Conservation (phyloP, 2,797 vertebrate genomes). For the Sebastes matsubarae region DNA sequence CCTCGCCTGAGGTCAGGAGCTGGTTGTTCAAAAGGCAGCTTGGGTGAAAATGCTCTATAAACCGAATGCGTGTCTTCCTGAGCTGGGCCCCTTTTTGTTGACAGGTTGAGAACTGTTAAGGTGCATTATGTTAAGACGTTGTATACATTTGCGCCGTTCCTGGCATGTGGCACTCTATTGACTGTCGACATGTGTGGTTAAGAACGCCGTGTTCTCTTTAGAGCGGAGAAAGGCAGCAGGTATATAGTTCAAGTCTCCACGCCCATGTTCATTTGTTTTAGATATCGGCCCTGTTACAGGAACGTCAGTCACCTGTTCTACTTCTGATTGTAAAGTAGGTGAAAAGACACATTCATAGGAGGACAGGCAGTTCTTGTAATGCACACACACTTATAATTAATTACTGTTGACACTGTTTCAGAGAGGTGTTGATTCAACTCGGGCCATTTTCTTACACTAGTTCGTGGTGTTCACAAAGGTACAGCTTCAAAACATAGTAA, state of each 20-base stretch:
- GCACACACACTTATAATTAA: not conserved
- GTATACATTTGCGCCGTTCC: not conserved
- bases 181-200: conserved; percentile 19
- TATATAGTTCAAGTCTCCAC: conserved; percentile 43
- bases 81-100: conserved; percentile 6
- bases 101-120: conserved; percentile 16
- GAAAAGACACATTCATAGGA: conserved; percentile 28
- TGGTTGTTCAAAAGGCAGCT: conserved; percentile 24
- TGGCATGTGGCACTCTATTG: conserved; percentile 1
- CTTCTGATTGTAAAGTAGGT: conserved; percentile 47
- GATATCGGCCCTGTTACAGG: conserved; percentile 41
- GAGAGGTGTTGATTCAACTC: not conserved
- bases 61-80: conserved; percentile 8
- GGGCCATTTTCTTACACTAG: not conserved
- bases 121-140: conserved; percentile 1
- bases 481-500: not conserved
- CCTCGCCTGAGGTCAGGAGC: conserved; percentile 20
- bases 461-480: not conserved
- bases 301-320: conserved; percentile 50
- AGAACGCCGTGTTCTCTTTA: not conserved
- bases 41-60: not conserved
- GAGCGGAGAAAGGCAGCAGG: conserved; percentile 23
- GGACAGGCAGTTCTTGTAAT: conserved; percentile 17
- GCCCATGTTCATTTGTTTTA: conserved; percentile 62
- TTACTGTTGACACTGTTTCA: conserved; percentile 1